Conservation (phyloP, 2,888 invertebrate species). For the Oconnorella tubifera region DNA sequence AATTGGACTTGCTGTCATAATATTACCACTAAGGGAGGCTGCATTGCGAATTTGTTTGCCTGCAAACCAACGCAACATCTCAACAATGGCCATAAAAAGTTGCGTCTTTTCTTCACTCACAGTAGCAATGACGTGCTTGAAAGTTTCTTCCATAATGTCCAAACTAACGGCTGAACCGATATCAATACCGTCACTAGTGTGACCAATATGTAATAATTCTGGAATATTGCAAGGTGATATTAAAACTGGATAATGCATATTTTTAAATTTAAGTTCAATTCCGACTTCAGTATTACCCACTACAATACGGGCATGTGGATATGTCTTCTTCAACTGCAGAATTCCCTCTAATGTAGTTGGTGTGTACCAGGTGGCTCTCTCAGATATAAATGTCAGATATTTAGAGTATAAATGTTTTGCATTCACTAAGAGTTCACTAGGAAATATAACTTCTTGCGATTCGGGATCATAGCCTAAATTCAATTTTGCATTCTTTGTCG, state of each 20-base stretch:
- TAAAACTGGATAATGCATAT: conserved; percentile 72
- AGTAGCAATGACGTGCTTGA: conserved; percentile 53
- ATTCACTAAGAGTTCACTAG: conserved; percentile 72
- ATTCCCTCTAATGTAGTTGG: conserved; percentile 68
- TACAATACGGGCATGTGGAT: conserved; percentile 60
- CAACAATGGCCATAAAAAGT: conserved; percentile 63
- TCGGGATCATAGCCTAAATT: neutral
- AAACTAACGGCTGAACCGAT: conserved; percentile 79
- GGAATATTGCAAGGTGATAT: conserved; percentile 68
- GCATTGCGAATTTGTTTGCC: conserved; percentile 92
- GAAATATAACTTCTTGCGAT: conserved; percentile 83
- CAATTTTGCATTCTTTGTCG: too few species aligned
- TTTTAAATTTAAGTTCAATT: conserved; percentile 85
- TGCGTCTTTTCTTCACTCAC: conserved; percentile 41
- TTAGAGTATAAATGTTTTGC: conserved; percentile 1
- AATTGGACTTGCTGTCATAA: conserved; percentile 92
- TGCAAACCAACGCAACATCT: conserved; percentile 91
- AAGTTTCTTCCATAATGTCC: conserved; percentile 67
- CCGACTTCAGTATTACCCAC: conserved; percentile 87
- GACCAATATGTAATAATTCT: conserved; percentile 66
- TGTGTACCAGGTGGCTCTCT: conserved; percentile 71
- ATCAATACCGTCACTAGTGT: conserved; percentile 59
- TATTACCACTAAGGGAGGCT: conserved; percentile 85
- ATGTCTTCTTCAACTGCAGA: conserved; percentile 64
- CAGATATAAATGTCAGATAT: conserved; percentile 60